Conservation (phyloP, 2,888 invertebrate genomes). For the Nephrotoma appendiculata region DNA sequence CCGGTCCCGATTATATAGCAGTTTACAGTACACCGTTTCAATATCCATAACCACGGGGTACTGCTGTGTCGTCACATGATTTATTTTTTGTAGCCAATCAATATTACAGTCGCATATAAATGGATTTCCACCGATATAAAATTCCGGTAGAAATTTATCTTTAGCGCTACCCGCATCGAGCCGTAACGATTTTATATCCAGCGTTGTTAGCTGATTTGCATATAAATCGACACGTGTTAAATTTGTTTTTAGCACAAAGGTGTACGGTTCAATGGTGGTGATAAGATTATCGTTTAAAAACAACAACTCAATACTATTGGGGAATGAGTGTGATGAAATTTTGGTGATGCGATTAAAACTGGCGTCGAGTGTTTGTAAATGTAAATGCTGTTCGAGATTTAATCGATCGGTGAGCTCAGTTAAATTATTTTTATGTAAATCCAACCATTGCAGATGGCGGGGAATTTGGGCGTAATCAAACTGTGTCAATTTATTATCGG, state of each 20-base stretch:
- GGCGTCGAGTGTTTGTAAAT: conserved; percentile 73
- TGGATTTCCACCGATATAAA: conserved; percentile 88
- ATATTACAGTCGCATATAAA: conserved; percentile 91
- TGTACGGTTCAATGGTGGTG: conserved; percentile 70
- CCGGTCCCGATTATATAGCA: conserved; percentile 70
- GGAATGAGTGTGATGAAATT: conserved; percentile 61
- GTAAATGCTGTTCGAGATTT: conserved; percentile 51
- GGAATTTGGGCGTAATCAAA: conserved; percentile 83
- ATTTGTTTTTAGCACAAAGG: conserved; percentile 78
- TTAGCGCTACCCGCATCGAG: conserved; percentile 66
- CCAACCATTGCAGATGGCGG: conserved; percentile 69
- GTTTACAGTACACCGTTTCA: conserved; percentile 76
- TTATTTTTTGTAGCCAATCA: conserved; percentile 89
- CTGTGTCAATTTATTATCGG: conserved; percentile 76
- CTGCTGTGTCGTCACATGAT: conserved; percentile 69
- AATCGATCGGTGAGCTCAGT: conserved; percentile 63
- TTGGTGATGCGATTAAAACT: conserved; percentile 76
- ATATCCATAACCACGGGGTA: conserved; percentile 85
- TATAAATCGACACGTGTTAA: conserved; percentile 82
- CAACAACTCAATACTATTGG: conserved; percentile 70
- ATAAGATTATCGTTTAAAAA: conserved; percentile 84
- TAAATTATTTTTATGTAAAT: conserved; percentile 77
- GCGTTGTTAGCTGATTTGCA: conserved; percentile 78
- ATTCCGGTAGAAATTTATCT: conserved; percentile 65
- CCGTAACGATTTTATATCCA: conserved; percentile 78